Conservation (phyloP, 1,140 invertebrate genomes). For the Ips typographus region DNA sequence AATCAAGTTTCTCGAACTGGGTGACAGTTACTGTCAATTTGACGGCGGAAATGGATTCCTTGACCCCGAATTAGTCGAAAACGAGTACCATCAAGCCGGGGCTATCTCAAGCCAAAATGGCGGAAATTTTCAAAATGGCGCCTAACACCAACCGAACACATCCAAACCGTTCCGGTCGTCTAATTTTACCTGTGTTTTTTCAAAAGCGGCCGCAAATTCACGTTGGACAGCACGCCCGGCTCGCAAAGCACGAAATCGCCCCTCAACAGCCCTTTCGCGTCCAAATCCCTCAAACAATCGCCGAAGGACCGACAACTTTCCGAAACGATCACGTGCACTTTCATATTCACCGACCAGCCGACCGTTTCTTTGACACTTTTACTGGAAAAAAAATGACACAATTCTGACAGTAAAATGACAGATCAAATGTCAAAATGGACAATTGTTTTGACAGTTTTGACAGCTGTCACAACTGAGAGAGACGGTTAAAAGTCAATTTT, state of each 20-base stretch:
- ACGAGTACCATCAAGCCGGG: too few relatives aligned
- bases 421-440: too few relatives aligned
- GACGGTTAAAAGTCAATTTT: too few relatives aligned
- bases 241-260: slow-evolving; percentile 85
- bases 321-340: slow-evolving; percentile 73
- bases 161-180: not conserved
- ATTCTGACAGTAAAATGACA: not conserved
- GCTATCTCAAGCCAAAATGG: too few relatives aligned
- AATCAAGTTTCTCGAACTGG: too few relatives aligned
- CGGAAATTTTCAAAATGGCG: too few relatives aligned
- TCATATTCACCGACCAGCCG: slow-evolving; percentile 67
- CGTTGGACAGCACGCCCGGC: slow-evolving; percentile 79
- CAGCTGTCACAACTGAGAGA: too few relatives aligned
- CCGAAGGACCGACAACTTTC: slow-evolving; percentile 87
- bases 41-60: too few relatives aligned
- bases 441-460: too few relatives aligned
- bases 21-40: too few relatives aligned
- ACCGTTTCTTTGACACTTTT: slow-evolving; percentile 55
- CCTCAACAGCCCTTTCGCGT: slow-evolving; percentile 81
- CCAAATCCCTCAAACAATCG: slow-evolving; percentile 90
- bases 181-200: slow-evolving; percentile 64
- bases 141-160: not conserved
- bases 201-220: slow-evolving; percentile 64
- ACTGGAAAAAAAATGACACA: slow-evolving; percentile 50
- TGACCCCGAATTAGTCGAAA: too few relatives aligned